Evolutionary conservation across 2,888 invertebrate genomes (phyloP).

Genomic region (Bombylius major): DNA sequence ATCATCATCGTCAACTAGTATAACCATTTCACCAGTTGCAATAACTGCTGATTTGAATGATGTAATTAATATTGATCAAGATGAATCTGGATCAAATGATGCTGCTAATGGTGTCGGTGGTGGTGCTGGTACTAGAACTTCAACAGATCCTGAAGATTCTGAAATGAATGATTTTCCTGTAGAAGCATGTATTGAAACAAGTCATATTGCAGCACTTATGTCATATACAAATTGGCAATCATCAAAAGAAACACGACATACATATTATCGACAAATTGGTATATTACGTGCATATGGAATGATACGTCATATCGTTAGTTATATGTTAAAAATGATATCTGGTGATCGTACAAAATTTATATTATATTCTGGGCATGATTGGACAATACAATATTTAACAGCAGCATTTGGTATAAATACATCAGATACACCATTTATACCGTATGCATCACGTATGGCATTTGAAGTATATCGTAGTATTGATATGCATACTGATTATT

Average conservation of each 20-base stretch:
- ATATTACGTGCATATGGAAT: conserved; percentile 70
- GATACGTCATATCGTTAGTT: conserved; percentile 66
- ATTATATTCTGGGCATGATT: conserved; percentile 84
- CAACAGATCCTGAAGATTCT: conserved; percentile 29
- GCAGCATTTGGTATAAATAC: conserved; percentile 57
- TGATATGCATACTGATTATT: conserved; percentile 50
- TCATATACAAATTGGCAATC: conserved; percentile 73
- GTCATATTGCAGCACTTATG: conserved; percentile 66
- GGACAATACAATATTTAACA: conserved; percentile 73
- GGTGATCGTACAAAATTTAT: conserved; percentile 62
- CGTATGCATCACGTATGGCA: conserved; percentile 76
- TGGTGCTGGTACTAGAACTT: conserved; percentile 9
- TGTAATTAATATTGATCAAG: conserved; percentile 37
- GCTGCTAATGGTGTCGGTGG: conserved; percentile 12
- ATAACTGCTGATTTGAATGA: conserved; percentile 28
- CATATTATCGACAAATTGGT: conserved; percentile 50
- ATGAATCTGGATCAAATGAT: conserved; percentile 19
- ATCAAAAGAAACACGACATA: conserved; percentile 44
- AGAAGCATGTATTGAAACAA: conserved; percentile 48
- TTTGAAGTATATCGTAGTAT: conserved; percentile 72
- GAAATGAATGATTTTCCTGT: conserved; percentile 14
- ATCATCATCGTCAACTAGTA: neutral
- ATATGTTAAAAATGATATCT: conserved; percentile 69
- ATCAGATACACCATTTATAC: conserved; percentile 46
- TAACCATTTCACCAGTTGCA: conserved; percentile 14